Base-by-base conservation (phyloP, 2,113 vertebrate species). In the Corapipo altera region DNA sequence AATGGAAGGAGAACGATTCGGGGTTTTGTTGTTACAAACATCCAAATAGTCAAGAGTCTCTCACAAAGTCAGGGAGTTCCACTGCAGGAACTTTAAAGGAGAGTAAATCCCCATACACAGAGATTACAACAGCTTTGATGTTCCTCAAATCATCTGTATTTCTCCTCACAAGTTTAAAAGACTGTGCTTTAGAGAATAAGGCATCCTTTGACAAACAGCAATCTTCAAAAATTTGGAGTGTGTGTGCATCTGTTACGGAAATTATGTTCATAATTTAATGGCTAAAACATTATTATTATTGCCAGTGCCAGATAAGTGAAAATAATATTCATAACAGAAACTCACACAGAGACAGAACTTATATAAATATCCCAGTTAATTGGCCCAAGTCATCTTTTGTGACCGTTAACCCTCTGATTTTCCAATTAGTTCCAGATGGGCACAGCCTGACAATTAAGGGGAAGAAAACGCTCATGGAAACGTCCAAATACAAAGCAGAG, bases 321-420 rank as follows among this genome's bases (percentile, higher is more conserved):
- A 96, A 76, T 70, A 92, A 20, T 57, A 94, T 81, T 91, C 95
- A 87, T 65, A 95, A 70, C 11, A 43, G 48, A 87, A 92, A 59
- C 51, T 37, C 66, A 83, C 52, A 41, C 11, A 77, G 65, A 95
- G 59, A 94, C 26, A 64, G 46, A 92, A 77, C 26, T 85, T 82
- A 79, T 80, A 93, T 80, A 93, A 88, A 94, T 90, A 94, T 80
- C 88, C 75, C 77, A 85, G 46, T 91, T 95, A 96, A 97, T 90
- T 95, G 93, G 75, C n/a, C 88, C 37, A 67, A 96, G 71, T 79
- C 55, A 94, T 93, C 43, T 85, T 91, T 62, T 91, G 71, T 96
- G 91, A 97, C 89, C 81, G 90, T 89, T 94, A 95, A 97, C 89
- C 91, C 91, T 96, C 80, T 58, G 51, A 69, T 89, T 96, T 95